These are phyloP conservation scores for Anthonomus grandis DNA, from an alignment of 1,140 invertebrate species.

Conservation along the genomic window DNA sequence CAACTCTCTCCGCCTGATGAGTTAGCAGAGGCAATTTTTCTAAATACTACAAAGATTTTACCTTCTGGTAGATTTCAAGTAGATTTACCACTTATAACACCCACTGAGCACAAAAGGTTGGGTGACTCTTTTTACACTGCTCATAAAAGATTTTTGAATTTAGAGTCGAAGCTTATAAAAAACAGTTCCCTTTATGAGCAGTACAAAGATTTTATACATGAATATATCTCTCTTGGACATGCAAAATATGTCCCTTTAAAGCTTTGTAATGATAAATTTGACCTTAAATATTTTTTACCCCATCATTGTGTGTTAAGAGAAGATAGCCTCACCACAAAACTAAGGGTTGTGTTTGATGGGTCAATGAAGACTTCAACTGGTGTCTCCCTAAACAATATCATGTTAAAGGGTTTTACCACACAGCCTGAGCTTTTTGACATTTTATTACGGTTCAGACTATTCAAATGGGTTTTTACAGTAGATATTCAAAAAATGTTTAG, in stretches of 20 bases:
- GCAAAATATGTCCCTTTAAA: slow-evolving; percentile 25
- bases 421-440: background rate
- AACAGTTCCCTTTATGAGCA: background rate
- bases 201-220: slow-evolving; percentile 36
- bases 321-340: slow-evolving; percentile 35
- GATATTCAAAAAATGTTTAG: slow-evolving; percentile 49
- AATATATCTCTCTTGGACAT: slow-evolving; percentile 36
- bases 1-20: background rate
- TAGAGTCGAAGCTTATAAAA: background rate
- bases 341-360: slow-evolving; percentile 45
- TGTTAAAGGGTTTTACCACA: background rate
- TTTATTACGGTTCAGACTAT: slow-evolving; percentile 20
- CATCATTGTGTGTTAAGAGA: slow-evolving; percentile 47
- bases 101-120: background rate
- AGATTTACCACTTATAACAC: background rate
- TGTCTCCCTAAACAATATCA: too few species aligned
- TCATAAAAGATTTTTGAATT: background rate
- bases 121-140: slow-evolving; percentile 8
- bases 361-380: too few species aligned
- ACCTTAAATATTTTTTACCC: slow-evolving; percentile 45
- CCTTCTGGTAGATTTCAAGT: slow-evolving; percentile 9
- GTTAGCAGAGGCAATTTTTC: slow-evolving; percentile 8
- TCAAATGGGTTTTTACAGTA: slow-evolving; percentile 33
- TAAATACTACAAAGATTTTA: background rate
- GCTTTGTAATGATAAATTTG: background rate